Base-by-base conservation (phyloP, 2,113 vertebrate species). In the Corythornis madagascariensis region DNA sequence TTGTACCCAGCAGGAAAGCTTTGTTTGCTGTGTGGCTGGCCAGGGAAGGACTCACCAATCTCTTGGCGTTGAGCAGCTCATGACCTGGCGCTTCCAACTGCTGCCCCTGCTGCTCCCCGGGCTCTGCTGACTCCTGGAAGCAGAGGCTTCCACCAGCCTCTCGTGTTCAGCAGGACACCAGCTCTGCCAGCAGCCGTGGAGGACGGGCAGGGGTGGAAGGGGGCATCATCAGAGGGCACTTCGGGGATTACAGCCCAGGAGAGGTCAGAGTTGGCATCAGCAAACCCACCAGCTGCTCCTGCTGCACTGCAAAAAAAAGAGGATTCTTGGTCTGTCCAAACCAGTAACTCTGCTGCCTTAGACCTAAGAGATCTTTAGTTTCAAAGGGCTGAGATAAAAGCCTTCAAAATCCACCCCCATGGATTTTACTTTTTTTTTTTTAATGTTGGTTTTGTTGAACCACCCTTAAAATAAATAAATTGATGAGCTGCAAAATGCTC, bases 331-430 rank as follows among this genome's bases (percentile, higher is more conserved):
- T 65, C 50, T 89, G 50, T 93, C 63, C 55, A 59, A 87, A 70
- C 29, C 48, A 19, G 77, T 52, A 40, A 76, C 67, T 91, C n/a
- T 40, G 43, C 65, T 64, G 70, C 20, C n/a, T 85, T 84, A 86
- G 78, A 31, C 59, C 78, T 33, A 42, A 70, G 70, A 11, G 78
- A 73, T 28, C 31, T 63, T 89, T 79, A 82, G 33, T 50, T 81
- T 56, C 56, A 93, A 91, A 95, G 42, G 88, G n/a, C 71, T 66
- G 38, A 93, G 53, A 89, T 60, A 87, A 59, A 89, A 90, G 38
- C n/a, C 42, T 38, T 48, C 52, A 40, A 93, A 87, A 69, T 9
- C 5, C 47, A 63, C 19, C 18, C 10, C 18, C 0, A 0, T 45
- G 16, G 42, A 13, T 55, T 57, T 40, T n/a, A 42, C 26, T 11